Evolutionary conservation across 2,797 vertebrate genomes (phyloP).

Genomic region (Trachurus trachurus): DNA sequence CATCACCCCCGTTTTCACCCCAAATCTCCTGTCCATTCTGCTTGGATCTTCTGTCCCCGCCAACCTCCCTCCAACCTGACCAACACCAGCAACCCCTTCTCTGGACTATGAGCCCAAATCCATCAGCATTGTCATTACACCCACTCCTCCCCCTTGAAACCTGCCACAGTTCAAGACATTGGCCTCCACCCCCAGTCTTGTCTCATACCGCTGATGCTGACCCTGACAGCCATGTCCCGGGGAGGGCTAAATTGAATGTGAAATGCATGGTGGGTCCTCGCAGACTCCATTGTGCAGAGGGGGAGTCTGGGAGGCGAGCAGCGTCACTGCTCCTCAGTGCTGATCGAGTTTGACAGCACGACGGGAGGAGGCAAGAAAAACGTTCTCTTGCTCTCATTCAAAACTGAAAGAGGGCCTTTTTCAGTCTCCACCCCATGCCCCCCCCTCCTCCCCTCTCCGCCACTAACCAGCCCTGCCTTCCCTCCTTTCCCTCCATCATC

Average conservation of each 20-base stretch:
- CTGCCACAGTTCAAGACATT: conserved; percentile 78
- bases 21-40: conserved; percentile 84
- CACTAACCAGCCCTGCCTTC: conserved; percentile 78
- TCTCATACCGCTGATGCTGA: conserved; percentile 80
- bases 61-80: conserved; percentile 73
- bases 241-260: conserved; percentile 99
- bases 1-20: conserved; percentile 81
- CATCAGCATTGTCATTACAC: conserved; percentile 74
- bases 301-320: conserved; percentile 87
- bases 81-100: conserved; percentile 72
- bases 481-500: conserved; percentile 72
- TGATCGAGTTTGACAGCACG: conserved; percentile 99
- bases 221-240: conserved; percentile 86
- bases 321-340: conserved; percentile 88
- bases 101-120: conserved; percentile 68
- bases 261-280: conserved; percentile 95
- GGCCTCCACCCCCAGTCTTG: conserved; percentile 78
- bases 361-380: conserved; percentile 95
- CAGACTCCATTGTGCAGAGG: conserved; percentile 92
- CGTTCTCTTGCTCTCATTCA: conserved; percentile 84
- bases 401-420: conserved; percentile 92
- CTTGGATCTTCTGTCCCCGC: conserved; percentile 72
- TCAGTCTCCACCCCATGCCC: conserved; percentile 82
- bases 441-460: conserved; percentile 35
- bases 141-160: conserved; percentile 68